These are phyloP conservation scores for Cyprinella venusta DNA, from an alignment of 2,797 vertebrate species.

Conservation along the genomic window DNA sequence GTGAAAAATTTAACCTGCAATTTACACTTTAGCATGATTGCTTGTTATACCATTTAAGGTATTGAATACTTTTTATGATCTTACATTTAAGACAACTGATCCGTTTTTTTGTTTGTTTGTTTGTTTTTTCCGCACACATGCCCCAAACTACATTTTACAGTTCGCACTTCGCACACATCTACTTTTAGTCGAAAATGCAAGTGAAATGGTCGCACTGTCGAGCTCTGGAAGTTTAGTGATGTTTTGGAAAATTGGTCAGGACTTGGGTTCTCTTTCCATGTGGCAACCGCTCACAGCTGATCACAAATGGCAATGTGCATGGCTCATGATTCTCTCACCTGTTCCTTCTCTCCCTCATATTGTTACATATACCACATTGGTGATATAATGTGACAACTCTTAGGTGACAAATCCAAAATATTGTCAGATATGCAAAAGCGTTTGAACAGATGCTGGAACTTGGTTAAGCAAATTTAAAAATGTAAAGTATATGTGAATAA, in stretches of 20 bases:
- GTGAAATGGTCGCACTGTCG: no score
- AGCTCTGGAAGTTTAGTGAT: background rate
- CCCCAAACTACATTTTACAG: no score
- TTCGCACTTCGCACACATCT: no score
- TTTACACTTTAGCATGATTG: no score
- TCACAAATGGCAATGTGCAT: background rate
- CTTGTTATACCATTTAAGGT: no score
- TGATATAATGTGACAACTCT: background rate
- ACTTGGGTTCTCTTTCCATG: background rate
- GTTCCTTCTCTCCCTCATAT: background rate
- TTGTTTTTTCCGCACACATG: no score
- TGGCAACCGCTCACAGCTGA: background rate
- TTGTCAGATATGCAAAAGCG: background rate
- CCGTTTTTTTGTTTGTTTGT: no score
- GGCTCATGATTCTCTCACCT: background rate
- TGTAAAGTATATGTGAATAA: constrained; percentile 8
- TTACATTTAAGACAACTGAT: no score
- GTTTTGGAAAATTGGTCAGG: background rate
- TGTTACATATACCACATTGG: background rate
- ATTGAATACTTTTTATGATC: no score
- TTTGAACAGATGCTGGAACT: background rate
- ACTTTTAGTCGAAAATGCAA: no score
- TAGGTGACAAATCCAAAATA: constrained; percentile 8
- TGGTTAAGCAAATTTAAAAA: constrained; percentile 28
- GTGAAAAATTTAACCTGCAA: no score